phyloP scores from a whole-genome alignment of 2,797 vertebrate species.

The Phoxinus dragarum region DNA sequence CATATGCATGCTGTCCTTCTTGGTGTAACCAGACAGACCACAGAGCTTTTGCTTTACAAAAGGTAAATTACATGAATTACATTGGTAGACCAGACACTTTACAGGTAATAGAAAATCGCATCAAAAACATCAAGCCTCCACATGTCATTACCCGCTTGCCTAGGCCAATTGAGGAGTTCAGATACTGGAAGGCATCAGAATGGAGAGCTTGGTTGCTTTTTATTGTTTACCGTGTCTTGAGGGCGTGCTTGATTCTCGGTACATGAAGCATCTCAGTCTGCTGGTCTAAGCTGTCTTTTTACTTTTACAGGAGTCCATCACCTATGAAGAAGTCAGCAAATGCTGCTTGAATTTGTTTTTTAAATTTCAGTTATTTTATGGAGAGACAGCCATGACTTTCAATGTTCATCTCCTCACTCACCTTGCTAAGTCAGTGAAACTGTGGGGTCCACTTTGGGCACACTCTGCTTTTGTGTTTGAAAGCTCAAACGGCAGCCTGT shows the following conservation, averaged over 20 bases:
- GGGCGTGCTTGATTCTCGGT: background rate
- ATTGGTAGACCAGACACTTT: background rate
- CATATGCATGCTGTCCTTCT: background rate
- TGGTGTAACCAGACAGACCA: no score
- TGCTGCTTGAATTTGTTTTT: background rate
- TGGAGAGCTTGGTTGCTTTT: constrained; percentile 10
- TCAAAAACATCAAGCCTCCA: background rate
- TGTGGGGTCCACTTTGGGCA: constrained; percentile 5
- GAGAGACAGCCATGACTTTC: constrained; percentile 10
- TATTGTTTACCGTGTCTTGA: background rate
- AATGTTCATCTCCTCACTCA: background rate
- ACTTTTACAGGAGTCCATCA: background rate
- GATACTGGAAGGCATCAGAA: constrained; percentile 6
- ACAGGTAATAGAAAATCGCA: background rate
- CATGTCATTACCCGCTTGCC: background rate
- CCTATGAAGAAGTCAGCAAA: background rate
- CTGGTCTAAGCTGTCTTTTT: background rate
- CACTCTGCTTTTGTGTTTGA: constrained; percentile 4
- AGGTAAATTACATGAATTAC: background rate
- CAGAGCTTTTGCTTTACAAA: background rate
- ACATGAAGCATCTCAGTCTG: background rate
- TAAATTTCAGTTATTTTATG: constrained; percentile 3
- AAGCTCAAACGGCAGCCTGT: background rate
- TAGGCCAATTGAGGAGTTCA: background rate
- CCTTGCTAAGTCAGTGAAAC: background rate